Conservation (phyloP, 2,888 invertebrate species). For the Zaprionus bogoriensis region DNA sequence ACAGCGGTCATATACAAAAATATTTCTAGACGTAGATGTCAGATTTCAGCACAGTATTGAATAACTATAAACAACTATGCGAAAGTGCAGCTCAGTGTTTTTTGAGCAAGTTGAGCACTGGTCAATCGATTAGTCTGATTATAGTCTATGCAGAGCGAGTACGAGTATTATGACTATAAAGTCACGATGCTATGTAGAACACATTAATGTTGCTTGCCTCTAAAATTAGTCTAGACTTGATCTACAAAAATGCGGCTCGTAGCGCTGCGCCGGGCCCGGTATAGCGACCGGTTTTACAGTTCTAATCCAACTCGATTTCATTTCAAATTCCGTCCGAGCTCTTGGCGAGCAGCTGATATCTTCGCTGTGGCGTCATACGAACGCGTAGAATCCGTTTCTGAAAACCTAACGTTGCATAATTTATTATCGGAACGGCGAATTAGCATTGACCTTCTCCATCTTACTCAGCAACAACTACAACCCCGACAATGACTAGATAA, state of each 20-base stretch:
- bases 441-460: constrained; percentile 70
- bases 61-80: background rate
- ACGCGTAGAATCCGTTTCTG: constrained; percentile 33
- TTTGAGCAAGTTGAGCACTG: too few species aligned
- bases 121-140: background rate
- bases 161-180: too few species aligned
- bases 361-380: constrained; percentile 35
- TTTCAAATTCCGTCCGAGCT: too few species aligned
- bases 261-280: constrained; percentile 10
- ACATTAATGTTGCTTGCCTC: constrained; percentile 17
- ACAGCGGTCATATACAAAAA: constrained; percentile 17
- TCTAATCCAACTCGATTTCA: constrained; percentile 27
- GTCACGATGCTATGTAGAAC: background rate
- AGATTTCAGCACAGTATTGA: background rate
- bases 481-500: constrained; percentile 26
- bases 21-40: constrained; percentile 4
- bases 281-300: constrained; percentile 41
- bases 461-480: constrained; percentile 31
- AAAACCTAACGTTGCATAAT: constrained; percentile 32
- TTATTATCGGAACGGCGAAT: constrained; percentile 43
- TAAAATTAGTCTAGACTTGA: constrained; percentile 9
- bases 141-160: too few species aligned
- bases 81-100: constrained; percentile 11
- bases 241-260: background rate
- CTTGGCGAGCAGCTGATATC: constrained; percentile 37